These are phyloP conservation scores for Hapalemur alaotrensis DNA, from an alignment of 2,797 vertebrate species.

Conservation along the genomic window DNA sequence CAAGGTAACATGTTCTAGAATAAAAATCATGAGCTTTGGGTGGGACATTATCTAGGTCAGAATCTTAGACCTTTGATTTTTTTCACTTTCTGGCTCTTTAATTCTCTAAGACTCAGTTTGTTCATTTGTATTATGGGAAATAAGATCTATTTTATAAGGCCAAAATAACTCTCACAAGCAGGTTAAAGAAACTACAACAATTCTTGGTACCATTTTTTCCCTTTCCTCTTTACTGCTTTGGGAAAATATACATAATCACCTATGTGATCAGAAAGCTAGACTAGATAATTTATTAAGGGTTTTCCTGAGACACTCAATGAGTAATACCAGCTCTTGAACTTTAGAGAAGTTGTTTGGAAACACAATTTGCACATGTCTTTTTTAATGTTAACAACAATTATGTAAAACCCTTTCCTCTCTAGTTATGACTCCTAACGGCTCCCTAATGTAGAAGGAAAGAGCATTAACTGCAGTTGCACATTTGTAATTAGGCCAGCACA, in stretches of 20 bases:
- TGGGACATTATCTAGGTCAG: background rate
- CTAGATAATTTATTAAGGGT: constrained; percentile 18
- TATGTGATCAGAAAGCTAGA: background rate
- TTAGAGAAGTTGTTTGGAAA: constrained; percentile 27
- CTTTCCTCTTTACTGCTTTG: constrained; percentile 20
- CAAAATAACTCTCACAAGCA: background rate
- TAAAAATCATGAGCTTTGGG: background rate
- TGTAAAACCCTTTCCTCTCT: background rate
- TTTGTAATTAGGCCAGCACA: constrained; percentile 19
- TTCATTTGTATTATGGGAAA: background rate
- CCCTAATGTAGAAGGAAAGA: constrained; percentile 6
- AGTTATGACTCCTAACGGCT: background rate
- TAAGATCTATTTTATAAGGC: background rate
- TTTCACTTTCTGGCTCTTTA: background rate
- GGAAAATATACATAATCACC: background rate
- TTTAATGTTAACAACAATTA: constrained; percentile 28
- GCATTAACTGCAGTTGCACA: background rate
- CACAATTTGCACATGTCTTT: background rate
- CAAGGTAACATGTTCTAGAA: background rate
- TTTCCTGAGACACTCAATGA: constrained; percentile 30
- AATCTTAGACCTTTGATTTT: background rate
- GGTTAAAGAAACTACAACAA: constrained; percentile 1
- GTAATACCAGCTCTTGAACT: constrained; percentile 19
- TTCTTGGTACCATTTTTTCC: background rate
- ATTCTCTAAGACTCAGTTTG: constrained; percentile 26